Percentiles rank a stretch among this genome's conserved stretches.
Evolutionary conservation across 2,113 vertebrate genomes (phyloP).

Genomic region (Actinemys pallida): DNA sequence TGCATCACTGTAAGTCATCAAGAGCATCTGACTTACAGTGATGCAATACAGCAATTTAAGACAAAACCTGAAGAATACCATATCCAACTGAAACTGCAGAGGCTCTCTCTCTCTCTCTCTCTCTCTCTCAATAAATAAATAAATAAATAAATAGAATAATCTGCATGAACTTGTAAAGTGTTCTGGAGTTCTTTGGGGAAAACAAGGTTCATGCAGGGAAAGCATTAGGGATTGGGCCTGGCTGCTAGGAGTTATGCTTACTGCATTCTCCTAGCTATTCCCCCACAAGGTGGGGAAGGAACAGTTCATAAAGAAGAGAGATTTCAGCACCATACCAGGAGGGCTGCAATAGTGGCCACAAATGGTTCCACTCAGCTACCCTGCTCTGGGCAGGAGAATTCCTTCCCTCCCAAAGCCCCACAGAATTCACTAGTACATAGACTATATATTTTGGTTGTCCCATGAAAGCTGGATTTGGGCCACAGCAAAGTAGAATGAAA

Average conservation of each 20-base stretch:
- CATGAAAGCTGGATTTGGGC: neutral
- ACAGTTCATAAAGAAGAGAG: neutral
- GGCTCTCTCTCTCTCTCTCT: too few relatives aligned
- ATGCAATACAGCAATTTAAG: too few relatives aligned
- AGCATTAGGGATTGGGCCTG: neutral
- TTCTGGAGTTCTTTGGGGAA: neutral
- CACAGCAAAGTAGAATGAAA: neutral
- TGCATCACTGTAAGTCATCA: neutral
- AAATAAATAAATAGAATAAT: neutral
- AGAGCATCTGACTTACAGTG: too few relatives aligned
- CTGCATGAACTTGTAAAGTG: fast-evolving
- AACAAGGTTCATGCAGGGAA: neutral
- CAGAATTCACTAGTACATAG: neutral
- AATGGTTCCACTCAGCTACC: neutral
- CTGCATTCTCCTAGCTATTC: neutral
- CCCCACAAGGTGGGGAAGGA: neutral
- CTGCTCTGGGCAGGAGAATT: neutral
- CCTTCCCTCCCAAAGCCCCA: neutral
- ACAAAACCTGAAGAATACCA: too few relatives aligned
- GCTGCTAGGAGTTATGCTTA: neutral
- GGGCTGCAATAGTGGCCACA: neutral
- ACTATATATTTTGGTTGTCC: neutral
- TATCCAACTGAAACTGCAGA: too few relatives aligned
- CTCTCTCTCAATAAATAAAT: too few relatives aligned
- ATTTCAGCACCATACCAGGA: neutral